phyloP scores from a whole-genome alignment of 2,113 vertebrate genomes.

The Porphyrio hochstetteri region DNA sequence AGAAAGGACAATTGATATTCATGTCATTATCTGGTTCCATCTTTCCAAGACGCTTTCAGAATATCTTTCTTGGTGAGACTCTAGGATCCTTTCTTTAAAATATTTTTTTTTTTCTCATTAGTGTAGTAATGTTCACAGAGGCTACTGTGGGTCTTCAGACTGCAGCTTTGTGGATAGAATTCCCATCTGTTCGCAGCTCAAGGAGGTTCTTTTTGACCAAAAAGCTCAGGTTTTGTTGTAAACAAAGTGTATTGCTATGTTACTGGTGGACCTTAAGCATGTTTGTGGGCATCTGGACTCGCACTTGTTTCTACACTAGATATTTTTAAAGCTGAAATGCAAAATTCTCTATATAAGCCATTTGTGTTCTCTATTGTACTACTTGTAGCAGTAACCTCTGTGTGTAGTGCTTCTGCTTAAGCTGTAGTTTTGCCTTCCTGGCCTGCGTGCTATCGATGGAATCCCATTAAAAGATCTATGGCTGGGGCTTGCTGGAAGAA shows the following conservation, averaged over 20 bases:
- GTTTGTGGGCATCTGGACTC: not conserved
- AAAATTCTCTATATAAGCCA: not conserved
- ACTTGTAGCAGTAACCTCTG: not conserved
- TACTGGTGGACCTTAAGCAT: not conserved
- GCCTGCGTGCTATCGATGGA: not conserved
- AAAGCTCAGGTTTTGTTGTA: not conserved
- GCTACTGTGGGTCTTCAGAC: not conserved
- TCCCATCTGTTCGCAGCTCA: not conserved
- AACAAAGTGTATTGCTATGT: not conserved
- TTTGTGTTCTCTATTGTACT: not conserved
- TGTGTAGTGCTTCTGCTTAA: not conserved
- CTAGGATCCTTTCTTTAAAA: not conserved
- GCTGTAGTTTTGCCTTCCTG: not conserved
- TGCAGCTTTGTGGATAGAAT: not conserved
- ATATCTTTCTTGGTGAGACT: not conserved
- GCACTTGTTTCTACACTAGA: not conserved
- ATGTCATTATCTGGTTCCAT: not conserved
- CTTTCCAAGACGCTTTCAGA: not conserved
- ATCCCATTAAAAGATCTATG: not conserved
- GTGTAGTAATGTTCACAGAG: not conserved
- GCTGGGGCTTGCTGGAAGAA: not conserved
- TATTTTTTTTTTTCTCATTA: not conserved
- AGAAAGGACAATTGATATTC: not conserved
- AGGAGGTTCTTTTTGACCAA: not conserved
- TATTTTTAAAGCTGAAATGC: not conserved